Conservation (phyloP, 2,113 vertebrate species). For the Halcyon malimbica region DNA sequence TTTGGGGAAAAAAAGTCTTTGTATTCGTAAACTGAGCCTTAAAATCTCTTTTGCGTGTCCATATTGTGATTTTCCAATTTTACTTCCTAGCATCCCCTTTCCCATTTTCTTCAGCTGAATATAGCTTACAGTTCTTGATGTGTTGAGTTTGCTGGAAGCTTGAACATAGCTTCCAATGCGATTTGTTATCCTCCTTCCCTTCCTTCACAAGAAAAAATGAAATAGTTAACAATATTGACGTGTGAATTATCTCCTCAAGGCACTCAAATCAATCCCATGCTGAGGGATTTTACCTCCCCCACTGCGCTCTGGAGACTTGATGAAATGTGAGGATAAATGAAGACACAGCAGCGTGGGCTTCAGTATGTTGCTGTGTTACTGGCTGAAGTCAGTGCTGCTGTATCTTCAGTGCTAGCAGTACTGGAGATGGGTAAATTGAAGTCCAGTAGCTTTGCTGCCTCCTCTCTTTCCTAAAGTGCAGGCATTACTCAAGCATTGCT, state of each 20-base stretch:
- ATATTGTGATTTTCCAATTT: neutral
- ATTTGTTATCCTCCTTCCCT: neutral
- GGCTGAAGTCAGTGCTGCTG: neutral
- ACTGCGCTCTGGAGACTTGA: neutral
- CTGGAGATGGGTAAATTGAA: neutral
- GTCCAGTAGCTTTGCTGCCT: neutral
- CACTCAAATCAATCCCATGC: neutral
- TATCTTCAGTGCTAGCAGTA: rapidly evolving
- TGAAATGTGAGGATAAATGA: neutral
- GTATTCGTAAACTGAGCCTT: neutral
- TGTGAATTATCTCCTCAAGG: conserved; percentile 32
- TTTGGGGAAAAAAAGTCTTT: neutral
- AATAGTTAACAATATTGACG: conserved; percentile 33
- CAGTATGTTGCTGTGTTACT: neutral
- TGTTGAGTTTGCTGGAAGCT: neutral
- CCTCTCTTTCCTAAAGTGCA: neutral
- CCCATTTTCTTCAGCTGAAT: neutral
- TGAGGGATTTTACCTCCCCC: neutral
- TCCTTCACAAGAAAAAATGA: conserved; percentile 8
- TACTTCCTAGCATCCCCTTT: neutral
- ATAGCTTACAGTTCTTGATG: neutral
- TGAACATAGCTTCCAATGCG: neutral
- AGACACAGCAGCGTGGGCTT: neutral
- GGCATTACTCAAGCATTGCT: neutral
- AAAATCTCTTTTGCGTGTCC: neutral